A percentile compares a stretch with the other conserved stretches of the same genome.
These are phyloP conservation scores for Barbus barbus DNA, from an alignment of 2,113 vertebrate genomes.

Conservation along the genomic window DNA sequence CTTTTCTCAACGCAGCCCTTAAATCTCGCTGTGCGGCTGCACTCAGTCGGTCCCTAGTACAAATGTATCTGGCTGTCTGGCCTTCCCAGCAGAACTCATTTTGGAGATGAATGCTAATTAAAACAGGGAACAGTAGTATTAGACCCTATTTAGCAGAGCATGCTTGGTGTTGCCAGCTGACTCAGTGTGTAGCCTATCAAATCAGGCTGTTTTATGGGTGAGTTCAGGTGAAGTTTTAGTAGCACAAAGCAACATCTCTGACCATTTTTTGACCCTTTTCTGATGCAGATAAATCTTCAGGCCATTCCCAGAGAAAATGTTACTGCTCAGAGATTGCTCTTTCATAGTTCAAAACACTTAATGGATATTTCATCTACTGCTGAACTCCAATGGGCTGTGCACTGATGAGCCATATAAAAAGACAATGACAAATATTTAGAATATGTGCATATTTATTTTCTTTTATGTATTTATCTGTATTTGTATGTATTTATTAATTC, in stretches of 20 bases:
- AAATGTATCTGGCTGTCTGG: not conserved
- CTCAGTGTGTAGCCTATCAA: not conserved
- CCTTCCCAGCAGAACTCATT: not conserved
- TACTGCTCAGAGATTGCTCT: not conserved
- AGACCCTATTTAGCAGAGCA: not conserved
- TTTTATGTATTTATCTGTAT: too few species aligned
- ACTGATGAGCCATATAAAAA: not conserved
- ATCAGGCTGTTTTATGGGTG: not conserved
- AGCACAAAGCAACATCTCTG: not conserved
- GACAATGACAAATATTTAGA: too few species aligned
- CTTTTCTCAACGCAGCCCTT: not conserved
- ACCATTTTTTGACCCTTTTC: not conserved
- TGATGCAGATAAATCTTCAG: not conserved
- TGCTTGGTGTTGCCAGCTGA: not conserved
- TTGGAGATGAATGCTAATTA: conserved; percentile 41
- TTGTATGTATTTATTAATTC: too few species aligned
- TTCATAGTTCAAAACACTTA: not conserved
- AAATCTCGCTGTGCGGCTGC: not conserved
- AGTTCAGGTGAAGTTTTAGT: not conserved
- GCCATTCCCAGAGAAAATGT: not conserved
- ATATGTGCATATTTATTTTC: too few species aligned
- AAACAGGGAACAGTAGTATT: not conserved
- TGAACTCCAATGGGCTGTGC: not conserved
- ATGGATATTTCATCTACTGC: not conserved
- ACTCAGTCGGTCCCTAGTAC: not conserved